Conservation (phyloP, 1,140 invertebrate genomes). For the Pseudomyrmex sp. region DNA sequence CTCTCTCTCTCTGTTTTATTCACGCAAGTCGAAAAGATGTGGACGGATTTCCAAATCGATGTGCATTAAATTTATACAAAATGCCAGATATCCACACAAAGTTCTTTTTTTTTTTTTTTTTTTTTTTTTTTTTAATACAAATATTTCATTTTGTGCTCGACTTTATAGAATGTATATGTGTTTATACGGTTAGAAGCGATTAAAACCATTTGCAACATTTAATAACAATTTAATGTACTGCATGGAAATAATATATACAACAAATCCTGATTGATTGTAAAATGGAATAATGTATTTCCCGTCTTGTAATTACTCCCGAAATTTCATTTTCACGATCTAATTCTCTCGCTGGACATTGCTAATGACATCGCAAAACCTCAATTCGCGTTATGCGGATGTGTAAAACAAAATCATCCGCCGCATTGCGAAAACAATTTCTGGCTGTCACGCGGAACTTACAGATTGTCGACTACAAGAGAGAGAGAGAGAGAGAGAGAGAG, state of each 20-base stretch:
- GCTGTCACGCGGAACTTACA: conserved; percentile 47
- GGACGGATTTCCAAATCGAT: background rate
- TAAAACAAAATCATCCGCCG: conserved; percentile 1
- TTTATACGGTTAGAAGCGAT: too few relatives aligned
- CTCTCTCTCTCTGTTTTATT: background rate
- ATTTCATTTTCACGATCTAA: conserved; percentile 12
- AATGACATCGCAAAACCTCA: conserved; percentile 6
- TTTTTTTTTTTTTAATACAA: too few relatives aligned
- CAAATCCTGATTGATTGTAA: conserved; percentile 17
- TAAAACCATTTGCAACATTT: too few relatives aligned
- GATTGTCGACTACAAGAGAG: conserved; percentile 50
- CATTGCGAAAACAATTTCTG: conserved; percentile 45
- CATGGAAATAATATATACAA: background rate
- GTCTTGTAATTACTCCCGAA: conserved; percentile 1
- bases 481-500: background rate
- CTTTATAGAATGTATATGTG: too few relatives aligned
- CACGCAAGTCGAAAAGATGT: background rate
- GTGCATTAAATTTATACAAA: too few relatives aligned
- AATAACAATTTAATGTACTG: background rate
- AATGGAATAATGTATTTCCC: background rate
- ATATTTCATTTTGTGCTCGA: too few relatives aligned
- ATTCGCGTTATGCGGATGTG: conserved; percentile 5
- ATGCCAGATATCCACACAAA: too few relatives aligned
- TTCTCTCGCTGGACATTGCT: background rate
- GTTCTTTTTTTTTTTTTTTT: too few relatives aligned